phyloP scores from a whole-genome alignment of 2,888 invertebrate genomes.

The Osedax frankpressi region DNA sequence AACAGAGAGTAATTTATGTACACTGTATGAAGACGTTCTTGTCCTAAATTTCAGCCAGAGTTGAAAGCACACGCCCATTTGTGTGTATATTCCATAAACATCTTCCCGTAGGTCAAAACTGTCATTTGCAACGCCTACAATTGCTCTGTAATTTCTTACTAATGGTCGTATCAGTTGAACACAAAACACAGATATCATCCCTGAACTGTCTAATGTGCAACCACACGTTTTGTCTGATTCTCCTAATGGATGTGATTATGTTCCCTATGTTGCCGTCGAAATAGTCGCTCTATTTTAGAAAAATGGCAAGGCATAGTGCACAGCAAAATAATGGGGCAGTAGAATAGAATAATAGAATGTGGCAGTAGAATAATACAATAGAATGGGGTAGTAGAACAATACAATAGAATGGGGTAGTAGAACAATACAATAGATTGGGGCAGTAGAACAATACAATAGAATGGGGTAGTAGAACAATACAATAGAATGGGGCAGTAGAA shows the following conservation, averaged over 20 bases:
- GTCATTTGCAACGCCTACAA: not conserved
- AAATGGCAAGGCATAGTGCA: too few species aligned
- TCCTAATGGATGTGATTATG: conserved; percentile 4
- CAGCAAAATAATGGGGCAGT: too few species aligned
- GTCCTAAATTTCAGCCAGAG: not conserved
- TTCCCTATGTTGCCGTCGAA: not conserved
- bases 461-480: too few species aligned
- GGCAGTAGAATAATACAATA: too few species aligned
- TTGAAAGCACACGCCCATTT: not conserved
- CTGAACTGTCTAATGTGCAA: not conserved
- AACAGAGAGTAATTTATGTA: not conserved
- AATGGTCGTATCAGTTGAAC: not conserved
- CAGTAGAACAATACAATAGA: too few species aligned
- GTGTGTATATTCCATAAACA: conserved; percentile 1
- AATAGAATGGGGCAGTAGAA: too few species aligned
- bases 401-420: too few species aligned
- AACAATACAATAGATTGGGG: too few species aligned
- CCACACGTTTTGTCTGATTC: not conserved
- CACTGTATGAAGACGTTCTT: not conserved
- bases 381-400: too few species aligned
- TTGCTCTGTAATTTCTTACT: not conserved
- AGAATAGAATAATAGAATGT: too few species aligned
- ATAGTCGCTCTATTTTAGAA: conserved; percentile 2
- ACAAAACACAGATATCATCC: conserved; percentile 3
- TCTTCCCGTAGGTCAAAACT: not conserved